Evolutionary conservation across 2,797 vertebrate genomes (phyloP), one percentile per base, ranked within the genome.

Genomic region (Gila robusta): DNA sequence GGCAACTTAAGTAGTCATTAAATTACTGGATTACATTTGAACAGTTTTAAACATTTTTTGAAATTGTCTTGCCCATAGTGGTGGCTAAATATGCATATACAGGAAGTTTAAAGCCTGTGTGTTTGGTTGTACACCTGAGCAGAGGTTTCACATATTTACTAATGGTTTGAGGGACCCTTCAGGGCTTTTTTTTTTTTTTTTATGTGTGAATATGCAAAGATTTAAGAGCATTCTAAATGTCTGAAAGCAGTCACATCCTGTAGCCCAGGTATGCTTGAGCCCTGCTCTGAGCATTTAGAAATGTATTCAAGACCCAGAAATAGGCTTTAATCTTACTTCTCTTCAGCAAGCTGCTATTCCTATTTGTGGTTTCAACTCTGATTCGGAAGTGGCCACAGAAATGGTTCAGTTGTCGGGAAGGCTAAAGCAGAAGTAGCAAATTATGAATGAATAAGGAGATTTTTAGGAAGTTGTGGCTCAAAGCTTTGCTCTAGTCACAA

Each of bases 181-280:
- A 47, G 66, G 86, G 76, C 69, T 52, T 11, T 76, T 77, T 28
- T 21, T 52, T 52, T 49, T 64, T 10, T 41, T 72, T 81, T 79
- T 72, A 86, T 73, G 84, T 83, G 62, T 82, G 39, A 73, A 56
- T 73, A 77, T 35, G 37, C 56, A 64, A 80, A 83, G 86, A 84
- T 70, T 49, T 52, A 85, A 84, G 77, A 87, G 84, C 83, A 88
- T 91, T 91, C 91, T 78, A 87, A 14, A 41, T 84, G 79, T 78
- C 70, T 64, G 16, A 76, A 84, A 66, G 49, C 76, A 82, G 21
- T 83, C 52, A 87, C 76, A 73, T 54, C 64, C 23, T 35, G 35
- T 74, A 86, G 82, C 47, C 80, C 49, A 88, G 86, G 87, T 91
- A 89, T 91, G 83, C 59, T 32, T 59, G 32, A 59, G 2, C 28